These are phyloP conservation scores for Oncopodura yosiiana DNA, from an alignment of 1,140 invertebrate species.

Conservation along the genomic window DNA sequence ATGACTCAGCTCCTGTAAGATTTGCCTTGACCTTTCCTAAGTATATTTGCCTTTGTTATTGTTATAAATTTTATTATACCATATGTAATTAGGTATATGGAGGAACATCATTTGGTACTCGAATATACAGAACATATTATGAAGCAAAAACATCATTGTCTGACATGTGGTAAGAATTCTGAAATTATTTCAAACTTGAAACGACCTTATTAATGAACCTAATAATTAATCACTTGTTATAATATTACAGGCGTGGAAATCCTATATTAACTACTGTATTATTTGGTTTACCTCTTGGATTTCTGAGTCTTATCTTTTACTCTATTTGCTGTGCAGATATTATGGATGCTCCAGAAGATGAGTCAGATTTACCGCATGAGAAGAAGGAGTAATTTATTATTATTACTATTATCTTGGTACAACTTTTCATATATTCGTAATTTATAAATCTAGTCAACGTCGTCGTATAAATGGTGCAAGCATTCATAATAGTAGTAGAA, in stretches of 20 bases:
- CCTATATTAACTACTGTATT: conserved; percentile 47
- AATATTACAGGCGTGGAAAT: too few relatives aligned
- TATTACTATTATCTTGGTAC: not conserved
- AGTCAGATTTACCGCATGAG: conserved; percentile 37
- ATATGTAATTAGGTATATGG: conserved; percentile 57
- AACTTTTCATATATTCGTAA: not conserved
- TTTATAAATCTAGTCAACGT: conserved; percentile 9
- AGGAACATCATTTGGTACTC: conserved; percentile 61
- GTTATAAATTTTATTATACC: not conserved
- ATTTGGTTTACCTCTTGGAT: conserved; percentile 66
- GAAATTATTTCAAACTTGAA: conserved; percentile 79
- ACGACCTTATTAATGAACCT: conserved; percentile 74
- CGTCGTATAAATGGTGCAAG: too few relatives aligned
- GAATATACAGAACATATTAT: conserved; percentile 64
- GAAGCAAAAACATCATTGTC: conserved; percentile 59
- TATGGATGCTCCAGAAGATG: conserved; percentile 80
- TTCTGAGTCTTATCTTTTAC: conserved; percentile 86
- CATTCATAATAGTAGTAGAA: too few relatives aligned
- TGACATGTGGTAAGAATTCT: conserved; percentile 87
- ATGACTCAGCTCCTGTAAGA: conserved; percentile 36
- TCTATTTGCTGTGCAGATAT: conserved; percentile 89
- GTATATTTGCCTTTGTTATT: not conserved
- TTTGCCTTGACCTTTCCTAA: not conserved
- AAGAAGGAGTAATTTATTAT: conserved; percentile 10
- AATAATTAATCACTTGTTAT: too few relatives aligned